Conservation (phyloP, 2,888 invertebrate genomes). For the Eupithecia insigniata region DNA sequence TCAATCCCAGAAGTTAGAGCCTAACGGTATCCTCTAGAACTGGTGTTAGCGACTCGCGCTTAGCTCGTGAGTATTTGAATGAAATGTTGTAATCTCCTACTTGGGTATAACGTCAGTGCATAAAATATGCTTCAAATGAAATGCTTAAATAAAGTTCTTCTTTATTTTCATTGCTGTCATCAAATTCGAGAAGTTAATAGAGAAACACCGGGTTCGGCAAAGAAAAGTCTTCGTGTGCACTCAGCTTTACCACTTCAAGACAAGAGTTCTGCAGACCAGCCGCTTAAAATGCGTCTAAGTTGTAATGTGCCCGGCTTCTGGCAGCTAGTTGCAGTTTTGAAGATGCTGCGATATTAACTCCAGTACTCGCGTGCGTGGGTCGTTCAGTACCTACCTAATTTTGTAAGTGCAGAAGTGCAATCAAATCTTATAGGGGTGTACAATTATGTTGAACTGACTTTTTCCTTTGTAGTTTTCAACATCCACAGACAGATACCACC, state of each 20-base stretch:
- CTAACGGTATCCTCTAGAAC: no score
- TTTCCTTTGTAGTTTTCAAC: background rate
- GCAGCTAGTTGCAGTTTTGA: slow-evolving; percentile 7
- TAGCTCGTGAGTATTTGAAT: no score
- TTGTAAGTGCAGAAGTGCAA: background rate
- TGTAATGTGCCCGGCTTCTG: background rate
- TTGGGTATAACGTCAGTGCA: no score
- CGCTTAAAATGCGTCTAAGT: slow-evolving; percentile 5
- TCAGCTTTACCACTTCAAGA: background rate
- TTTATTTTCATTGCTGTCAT: background rate
- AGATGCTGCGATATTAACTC: slow-evolving; percentile 9
- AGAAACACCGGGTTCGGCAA: background rate
- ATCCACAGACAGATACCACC: background rate
- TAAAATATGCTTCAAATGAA: no score
- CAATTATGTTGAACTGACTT: no score
- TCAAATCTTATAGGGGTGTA: background rate
- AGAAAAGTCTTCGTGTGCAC: background rate
- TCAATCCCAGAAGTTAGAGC: no score
- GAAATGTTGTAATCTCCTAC: no score
- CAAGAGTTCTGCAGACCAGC: slow-evolving; percentile 6
- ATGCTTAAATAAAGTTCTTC: no score
- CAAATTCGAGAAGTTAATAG: background rate
- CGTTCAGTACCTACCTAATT: background rate
- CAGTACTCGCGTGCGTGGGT: background rate
- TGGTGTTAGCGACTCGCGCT: no score